phyloP scores from a whole-genome alignment of 1,140 invertebrate genomes.

The Cecropterus lyciades region DNA sequence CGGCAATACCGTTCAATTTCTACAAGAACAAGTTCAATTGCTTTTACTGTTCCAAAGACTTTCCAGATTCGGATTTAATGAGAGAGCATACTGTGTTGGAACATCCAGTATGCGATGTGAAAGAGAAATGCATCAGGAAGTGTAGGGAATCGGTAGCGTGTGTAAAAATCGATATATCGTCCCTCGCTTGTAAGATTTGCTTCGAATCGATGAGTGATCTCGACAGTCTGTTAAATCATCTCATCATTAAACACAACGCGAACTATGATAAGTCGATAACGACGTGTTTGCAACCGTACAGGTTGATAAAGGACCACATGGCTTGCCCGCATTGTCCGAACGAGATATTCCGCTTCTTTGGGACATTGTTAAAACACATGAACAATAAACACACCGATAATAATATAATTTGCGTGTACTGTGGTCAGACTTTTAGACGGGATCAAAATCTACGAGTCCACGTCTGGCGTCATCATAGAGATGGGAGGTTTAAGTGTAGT shows the following conservation, averaged over 20 bases:
- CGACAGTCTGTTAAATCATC: conserved; percentile 64
- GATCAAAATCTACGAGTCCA: conserved; percentile 74
- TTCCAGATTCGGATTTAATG: conserved; percentile 67
- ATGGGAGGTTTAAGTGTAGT: conserved; percentile 67
- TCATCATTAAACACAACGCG: conserved; percentile 64
- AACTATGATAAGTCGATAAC: conserved; percentile 75
- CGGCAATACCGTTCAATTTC: conserved; percentile 76
- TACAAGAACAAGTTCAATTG: conserved; percentile 78
- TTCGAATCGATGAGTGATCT: conserved; percentile 64
- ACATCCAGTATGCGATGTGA: conserved; percentile 68
- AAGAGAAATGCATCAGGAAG: conserved; percentile 69
- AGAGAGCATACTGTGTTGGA: conserved; percentile 67
- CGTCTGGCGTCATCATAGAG: conserved; percentile 73
- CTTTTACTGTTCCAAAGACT: conserved; percentile 77
- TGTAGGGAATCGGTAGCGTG: conserved; percentile 69
- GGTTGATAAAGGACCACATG: conserved; percentile 71
- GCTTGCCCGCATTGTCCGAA: conserved; percentile 64
- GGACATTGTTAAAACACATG: conserved; percentile 73
- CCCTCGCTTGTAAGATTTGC: conserved; percentile 70
- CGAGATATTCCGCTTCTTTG: conserved; percentile 73
- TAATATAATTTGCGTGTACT: conserved; percentile 75
- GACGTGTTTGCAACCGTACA: conserved; percentile 71
- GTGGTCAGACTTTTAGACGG: conserved; percentile 67
- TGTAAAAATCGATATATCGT: conserved; percentile 74
- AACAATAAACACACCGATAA: conserved; percentile 73